phyloP scores from a whole-genome alignment of 35 echinoderm and acorn worm genomes.

The Diadema setosum region DNA sequence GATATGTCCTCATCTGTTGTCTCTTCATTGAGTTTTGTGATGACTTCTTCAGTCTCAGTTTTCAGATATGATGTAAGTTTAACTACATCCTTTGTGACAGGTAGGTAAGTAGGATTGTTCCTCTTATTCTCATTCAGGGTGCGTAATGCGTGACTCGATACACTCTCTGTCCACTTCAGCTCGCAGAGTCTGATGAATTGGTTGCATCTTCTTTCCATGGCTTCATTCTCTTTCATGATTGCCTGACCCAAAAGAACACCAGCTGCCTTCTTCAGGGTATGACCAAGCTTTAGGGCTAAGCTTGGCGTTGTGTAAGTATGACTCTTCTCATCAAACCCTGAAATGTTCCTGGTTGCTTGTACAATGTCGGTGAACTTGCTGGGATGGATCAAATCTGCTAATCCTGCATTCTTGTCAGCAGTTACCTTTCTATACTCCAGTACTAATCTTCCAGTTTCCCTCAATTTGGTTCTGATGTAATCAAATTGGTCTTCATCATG shows the following conservation, averaged over 20 bases:
- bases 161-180: slow-evolving; percentile 39
- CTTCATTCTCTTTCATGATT: slow-evolving; percentile 20
- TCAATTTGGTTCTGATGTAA: slow-evolving; percentile 62
- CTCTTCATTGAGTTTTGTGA: background rate
- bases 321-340: slow-evolving; percentile 63
- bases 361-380: slow-evolving; percentile 41
- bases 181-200: slow-evolving; percentile 43
- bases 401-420: slow-evolving; percentile 4
- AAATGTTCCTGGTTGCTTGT: slow-evolving; percentile 26
- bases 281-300: slow-evolving; percentile 71
- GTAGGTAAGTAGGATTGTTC: slow-evolving; percentile 60
- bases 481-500: slow-evolving; percentile 51
- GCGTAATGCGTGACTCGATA: slow-evolving; percentile 55
- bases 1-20: background rate
- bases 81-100: slow-evolving; percentile 65
- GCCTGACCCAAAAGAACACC: slow-evolving; percentile 41
- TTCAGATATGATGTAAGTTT: slow-evolving; percentile 56
- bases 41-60: background rate
- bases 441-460: slow-evolving; percentile 52
- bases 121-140: slow-evolving; percentile 66
- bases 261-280: slow-evolving; percentile 62
- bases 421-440: slow-evolving; percentile 15
- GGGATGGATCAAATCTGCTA: slow-evolving; percentile 47
- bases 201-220: slow-evolving; percentile 8
- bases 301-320: slow-evolving; percentile 61